Conservation (phyloP, 2,113 vertebrate species). For the Aphelocoma coerulescens region DNA sequence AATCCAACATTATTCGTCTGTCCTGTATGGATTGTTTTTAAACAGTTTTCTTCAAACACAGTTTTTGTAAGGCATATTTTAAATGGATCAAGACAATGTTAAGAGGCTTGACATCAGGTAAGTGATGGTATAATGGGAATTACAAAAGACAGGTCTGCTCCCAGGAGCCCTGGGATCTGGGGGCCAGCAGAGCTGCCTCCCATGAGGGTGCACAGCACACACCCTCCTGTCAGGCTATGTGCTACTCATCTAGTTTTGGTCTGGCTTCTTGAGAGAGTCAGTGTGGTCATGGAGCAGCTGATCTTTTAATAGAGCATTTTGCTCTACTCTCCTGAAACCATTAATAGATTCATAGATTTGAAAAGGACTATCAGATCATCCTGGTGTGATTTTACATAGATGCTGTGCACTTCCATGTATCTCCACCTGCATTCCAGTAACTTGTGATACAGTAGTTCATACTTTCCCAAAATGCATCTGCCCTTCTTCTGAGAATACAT, state of each 20-base stretch:
- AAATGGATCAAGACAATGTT: background rate
- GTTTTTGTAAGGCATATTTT: background rate
- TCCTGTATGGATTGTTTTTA: background rate
- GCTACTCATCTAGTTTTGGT: background rate
- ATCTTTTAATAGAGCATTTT: background rate
- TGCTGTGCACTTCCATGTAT: background rate
- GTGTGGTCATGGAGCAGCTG: background rate
- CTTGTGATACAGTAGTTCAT: background rate
- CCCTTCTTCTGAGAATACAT: background rate
- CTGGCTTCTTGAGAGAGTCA: background rate
- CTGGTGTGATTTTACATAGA: background rate
- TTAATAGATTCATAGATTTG: background rate
- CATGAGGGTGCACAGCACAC: background rate
- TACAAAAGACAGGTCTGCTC: background rate
- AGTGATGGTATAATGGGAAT: background rate
- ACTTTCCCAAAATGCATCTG: background rate
- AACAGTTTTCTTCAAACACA: background rate
- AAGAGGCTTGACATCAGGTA: background rate
- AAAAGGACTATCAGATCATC: background rate
- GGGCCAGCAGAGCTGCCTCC: background rate
- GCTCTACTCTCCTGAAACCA: background rate
- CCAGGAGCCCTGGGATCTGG: background rate
- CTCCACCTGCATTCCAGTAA: background rate
- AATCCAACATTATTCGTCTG: constrained; percentile 25
- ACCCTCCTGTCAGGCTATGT: background rate